Evolutionary conservation across 2,797 vertebrate genomes (phyloP).

Genomic region (Argyrosomus regius): DNA sequence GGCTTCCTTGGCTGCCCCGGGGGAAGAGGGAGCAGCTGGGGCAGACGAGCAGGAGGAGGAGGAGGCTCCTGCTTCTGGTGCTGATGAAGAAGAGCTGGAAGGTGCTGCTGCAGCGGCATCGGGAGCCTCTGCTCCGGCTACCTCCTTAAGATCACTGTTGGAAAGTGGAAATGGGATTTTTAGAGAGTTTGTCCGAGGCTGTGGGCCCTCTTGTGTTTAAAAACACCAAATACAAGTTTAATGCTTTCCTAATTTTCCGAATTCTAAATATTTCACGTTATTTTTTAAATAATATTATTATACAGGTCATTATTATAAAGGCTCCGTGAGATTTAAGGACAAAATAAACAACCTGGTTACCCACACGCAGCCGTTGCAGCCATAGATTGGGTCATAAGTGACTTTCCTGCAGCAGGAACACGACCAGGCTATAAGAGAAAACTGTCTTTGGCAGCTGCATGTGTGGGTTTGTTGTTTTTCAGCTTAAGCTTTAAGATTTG

Average conservation of each 20-base stretch:
- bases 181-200: neutral
- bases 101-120: slow-evolving; percentile 65
- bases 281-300: neutral
- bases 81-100: slow-evolving; percentile 73
- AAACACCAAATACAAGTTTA: neutral
- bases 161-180: neutral
- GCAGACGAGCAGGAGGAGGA: slow-evolving; percentile 58
- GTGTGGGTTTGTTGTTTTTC: slow-evolving; percentile 36
- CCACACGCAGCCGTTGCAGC: slow-evolving; percentile 20
- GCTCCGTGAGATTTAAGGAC: slow-evolving; percentile 1
- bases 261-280: neutral
- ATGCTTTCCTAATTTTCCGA: neutral
- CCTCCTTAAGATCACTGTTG: slow-evolving; percentile 77
- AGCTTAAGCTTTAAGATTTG: slow-evolving; percentile 60
- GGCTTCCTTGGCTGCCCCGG: slow-evolving; percentile 47
- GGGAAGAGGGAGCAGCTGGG: slow-evolving; percentile 58
- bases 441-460: slow-evolving; percentile 52
- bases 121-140: slow-evolving; percentile 35
- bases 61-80: slow-evolving; percentile 55
- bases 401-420: slow-evolving; percentile 32
- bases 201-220: neutral
- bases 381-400: slow-evolving; percentile 55
- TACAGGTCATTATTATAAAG: neutral
- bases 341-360: slow-evolving; percentile 5
- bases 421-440: slow-evolving; percentile 41